A percentile compares a stretch with the other conserved stretches of the same genome.
phyloP scores from a whole-genome alignment of 2,888 invertebrate species.

The Tuta absoluta region DNA sequence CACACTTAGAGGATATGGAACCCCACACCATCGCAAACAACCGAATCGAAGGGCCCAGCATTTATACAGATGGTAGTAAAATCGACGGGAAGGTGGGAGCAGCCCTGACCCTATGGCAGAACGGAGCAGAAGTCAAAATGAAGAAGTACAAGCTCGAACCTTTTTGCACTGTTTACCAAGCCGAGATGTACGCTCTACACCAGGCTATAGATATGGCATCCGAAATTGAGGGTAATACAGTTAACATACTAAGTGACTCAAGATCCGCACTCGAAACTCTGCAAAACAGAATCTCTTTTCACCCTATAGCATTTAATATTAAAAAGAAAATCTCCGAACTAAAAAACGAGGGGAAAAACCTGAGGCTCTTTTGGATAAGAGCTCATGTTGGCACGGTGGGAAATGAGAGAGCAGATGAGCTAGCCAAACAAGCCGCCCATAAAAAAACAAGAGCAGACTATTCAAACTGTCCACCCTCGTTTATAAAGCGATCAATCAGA shows the following conservation, averaged over 20 bases:
- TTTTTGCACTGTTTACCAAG: no score
- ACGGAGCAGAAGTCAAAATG: no score
- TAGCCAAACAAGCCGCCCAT: no score
- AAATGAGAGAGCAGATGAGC: constrained; percentile 21
- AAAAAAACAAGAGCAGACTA: constrained; percentile 28
- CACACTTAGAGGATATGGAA: no score
- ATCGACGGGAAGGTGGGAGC: background rate
- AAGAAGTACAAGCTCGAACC: no score
- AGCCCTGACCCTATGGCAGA: no score
- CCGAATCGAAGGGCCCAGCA: no score
- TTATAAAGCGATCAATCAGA: constrained; percentile 21
- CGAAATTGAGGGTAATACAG: no score
- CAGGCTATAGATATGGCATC: no score
- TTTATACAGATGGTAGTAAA: constrained; percentile 6
- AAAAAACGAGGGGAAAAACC: background rate
- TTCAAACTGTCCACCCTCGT: constrained; percentile 20
- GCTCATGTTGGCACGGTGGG: background rate
- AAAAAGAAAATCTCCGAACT: background rate
- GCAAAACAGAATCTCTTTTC: background rate
- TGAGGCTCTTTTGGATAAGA: background rate
- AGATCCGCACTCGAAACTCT: constrained; percentile 11
- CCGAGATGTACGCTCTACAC: no score
- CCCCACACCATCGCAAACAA: no score
- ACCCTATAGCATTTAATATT: constrained; percentile 9
- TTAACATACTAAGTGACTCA: constrained; percentile 15